Evolutionary conservation across 2,797 vertebrate genomes (phyloP).

Genomic region (Rhadinocentrus ornatus): DNA sequence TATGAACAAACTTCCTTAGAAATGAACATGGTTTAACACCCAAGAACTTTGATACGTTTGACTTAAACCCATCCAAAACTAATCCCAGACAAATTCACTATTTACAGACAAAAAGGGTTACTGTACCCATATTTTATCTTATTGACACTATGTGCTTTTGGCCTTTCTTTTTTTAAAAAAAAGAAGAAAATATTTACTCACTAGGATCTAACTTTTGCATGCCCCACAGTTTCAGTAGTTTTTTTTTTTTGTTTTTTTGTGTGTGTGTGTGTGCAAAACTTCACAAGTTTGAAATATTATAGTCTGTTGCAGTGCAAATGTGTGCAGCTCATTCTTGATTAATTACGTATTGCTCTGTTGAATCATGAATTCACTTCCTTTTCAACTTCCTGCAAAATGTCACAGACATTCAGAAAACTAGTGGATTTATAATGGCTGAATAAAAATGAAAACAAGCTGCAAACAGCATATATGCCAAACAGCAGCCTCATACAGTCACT

Average conservation of each 20-base stretch:
- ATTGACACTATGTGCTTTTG: not conserved
- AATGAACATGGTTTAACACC: not conserved
- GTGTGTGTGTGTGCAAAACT: not conserved
- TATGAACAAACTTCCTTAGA: not conserved
- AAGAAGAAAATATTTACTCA: not conserved
- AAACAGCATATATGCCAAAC: not conserved
- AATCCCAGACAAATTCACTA: not conserved
- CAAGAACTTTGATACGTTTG: not conserved
- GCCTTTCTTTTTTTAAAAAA: not conserved
- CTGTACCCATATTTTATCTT: not conserved
- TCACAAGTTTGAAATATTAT: not conserved
- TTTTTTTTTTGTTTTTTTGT: not conserved
- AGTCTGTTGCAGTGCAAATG: not conserved
- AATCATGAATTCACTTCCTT: conserved; percentile 3
- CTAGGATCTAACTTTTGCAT: not conserved
- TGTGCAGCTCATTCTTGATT: not conserved
- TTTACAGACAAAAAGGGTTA: not conserved
- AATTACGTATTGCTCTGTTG: not conserved
- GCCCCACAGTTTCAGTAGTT: not conserved
- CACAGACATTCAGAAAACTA: not conserved
- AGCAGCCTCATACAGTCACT: not conserved
- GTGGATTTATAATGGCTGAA: not conserved
- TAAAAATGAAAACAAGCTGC: not conserved
- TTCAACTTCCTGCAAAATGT: not conserved
- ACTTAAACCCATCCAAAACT: not conserved